phyloP scores from a whole-genome alignment of 1,140 invertebrate genomes.

The Drosophila ercepeae region DNA sequence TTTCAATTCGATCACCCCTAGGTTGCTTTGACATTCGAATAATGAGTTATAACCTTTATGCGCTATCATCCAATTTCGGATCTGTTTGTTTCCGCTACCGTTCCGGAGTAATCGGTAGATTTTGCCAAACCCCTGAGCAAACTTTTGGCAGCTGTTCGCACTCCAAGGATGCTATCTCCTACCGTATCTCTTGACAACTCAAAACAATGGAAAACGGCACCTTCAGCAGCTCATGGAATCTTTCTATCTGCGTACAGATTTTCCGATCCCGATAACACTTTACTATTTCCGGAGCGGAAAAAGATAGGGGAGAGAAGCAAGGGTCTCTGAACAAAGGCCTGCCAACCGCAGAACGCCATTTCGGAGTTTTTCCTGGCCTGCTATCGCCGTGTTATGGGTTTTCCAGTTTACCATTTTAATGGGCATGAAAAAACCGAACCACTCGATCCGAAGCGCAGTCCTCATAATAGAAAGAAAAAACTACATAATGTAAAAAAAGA shows the following conservation, averaged over 20 bases:
- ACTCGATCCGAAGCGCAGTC: conserved; percentile 32
- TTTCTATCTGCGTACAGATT: conserved; percentile 50
- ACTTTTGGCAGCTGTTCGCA: conserved; percentile 63
- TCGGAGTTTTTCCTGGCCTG: conserved; percentile 39
- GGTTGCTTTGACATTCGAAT: conserved; percentile 56
- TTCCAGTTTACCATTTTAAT: conserved; percentile 70
- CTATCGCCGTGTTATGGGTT: conserved; percentile 30
- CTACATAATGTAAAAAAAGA: conserved; percentile 35
- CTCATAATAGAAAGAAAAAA: conserved; percentile 29
- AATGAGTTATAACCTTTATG: conserved; percentile 37
- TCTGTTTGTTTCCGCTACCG: conserved; percentile 26
- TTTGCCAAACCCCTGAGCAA: conserved; percentile 28
- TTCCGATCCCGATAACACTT: conserved; percentile 59
- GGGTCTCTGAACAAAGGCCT: conserved; percentile 30
- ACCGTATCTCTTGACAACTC: conserved; percentile 34
- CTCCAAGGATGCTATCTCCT: conserved; percentile 33
- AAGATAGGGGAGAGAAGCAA: background rate
- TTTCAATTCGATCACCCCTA: conserved; percentile 6
- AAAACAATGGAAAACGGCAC: conserved; percentile 55
- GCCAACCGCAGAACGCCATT: conserved; percentile 51
- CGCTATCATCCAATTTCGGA: conserved; percentile 56
- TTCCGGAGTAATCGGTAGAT: conserved; percentile 48
- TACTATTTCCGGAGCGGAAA: conserved; percentile 56
- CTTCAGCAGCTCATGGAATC: conserved; percentile 32
- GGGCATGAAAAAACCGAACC: conserved; percentile 60